These are phyloP conservation scores for Catagonus wagneri DNA, from an alignment of 2,113 vertebrate species.

Conservation along the genomic window DNA sequence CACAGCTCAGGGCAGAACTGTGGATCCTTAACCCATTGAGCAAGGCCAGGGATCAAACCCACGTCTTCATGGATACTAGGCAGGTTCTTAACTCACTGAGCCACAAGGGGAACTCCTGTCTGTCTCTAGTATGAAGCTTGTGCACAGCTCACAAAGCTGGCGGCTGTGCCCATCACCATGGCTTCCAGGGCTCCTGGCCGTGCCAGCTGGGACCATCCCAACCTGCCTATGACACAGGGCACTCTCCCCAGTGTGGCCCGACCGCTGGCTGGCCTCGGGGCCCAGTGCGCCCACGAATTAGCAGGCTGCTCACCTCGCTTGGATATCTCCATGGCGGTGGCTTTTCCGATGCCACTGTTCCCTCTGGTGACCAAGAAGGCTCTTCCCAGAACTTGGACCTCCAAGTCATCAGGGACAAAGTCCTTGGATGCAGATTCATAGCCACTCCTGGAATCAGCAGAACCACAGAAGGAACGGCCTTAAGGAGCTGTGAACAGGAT, in stretches of 20 bases:
- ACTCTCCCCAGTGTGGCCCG: fast-evolving
- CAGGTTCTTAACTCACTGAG: no score
- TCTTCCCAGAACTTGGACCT: constrained; percentile 88
- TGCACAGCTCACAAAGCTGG: neutral
- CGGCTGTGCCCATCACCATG: neutral
- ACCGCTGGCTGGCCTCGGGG: fast-evolving
- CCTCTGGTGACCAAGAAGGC: constrained; percentile 89
- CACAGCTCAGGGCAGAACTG: no score
- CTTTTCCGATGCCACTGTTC: constrained; percentile 92
- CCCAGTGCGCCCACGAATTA: fast-evolving
- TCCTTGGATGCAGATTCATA: constrained; percentile 84
- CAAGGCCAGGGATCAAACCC: no score
- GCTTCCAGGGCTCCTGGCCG: neutral
- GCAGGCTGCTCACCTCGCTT: constrained; percentile 86
- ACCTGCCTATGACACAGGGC: neutral
- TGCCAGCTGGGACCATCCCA: neutral
- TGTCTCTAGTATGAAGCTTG: neutral
- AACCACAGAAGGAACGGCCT: neutral
- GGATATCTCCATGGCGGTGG: constrained; percentile 87
- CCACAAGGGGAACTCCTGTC: no score
- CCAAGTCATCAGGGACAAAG: constrained; percentile 87
- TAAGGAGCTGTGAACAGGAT: neutral
- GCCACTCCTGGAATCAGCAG: neutral
- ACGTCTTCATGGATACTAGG: no score
- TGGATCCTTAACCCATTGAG: no score